Evolutionary conservation across 2,797 vertebrate species (phyloP).

Genomic region (Sitta carolinensis): DNA sequence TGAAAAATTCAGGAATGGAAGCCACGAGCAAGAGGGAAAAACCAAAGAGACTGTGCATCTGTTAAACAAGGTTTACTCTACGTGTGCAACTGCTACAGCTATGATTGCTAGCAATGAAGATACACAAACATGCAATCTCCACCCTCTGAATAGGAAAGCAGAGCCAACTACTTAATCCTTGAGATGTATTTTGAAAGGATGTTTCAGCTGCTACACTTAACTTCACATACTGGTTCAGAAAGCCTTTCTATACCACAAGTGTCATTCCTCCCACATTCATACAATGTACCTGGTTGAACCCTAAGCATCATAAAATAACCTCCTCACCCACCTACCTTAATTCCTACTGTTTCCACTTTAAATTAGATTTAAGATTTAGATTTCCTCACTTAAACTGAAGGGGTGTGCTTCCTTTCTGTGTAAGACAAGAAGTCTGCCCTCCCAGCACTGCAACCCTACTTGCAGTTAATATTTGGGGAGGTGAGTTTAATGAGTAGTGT

Average conservation of each 20-base stretch:
- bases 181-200: background rate
- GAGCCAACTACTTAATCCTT: background rate
- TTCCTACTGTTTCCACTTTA: background rate
- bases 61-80: background rate
- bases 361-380: background rate
- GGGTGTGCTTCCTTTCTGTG: background rate
- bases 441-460: background rate
- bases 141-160: background rate
- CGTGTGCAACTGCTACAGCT: background rate
- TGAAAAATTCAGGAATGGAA: background rate
- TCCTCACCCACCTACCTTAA: background rate
- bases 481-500: background rate
- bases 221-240: background rate
- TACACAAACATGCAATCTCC: rapidly evolving
- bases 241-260: background rate
- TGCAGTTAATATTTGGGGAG: background rate
- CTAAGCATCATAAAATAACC: background rate
- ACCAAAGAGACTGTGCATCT: background rate
- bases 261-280: background rate
- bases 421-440: background rate
- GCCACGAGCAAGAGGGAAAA: background rate
- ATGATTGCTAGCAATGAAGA: background rate
- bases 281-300: background rate
- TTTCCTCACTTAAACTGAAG: background rate
- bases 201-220: background rate